phyloP scores from a whole-genome alignment of 2,113 vertebrate genomes.

The Odocoileus virginianus region DNA sequence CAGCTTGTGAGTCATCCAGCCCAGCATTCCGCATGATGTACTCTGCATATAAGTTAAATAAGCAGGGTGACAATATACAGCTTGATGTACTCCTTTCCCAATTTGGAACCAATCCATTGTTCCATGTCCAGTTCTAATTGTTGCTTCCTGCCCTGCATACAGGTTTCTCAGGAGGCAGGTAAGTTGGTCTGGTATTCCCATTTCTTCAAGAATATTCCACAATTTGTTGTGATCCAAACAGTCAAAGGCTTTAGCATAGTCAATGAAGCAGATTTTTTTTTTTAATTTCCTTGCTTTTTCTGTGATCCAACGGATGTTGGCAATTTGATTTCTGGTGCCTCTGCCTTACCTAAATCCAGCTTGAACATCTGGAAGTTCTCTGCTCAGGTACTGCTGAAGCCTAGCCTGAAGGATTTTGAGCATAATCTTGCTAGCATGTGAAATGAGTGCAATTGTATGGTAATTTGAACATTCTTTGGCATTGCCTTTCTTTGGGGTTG shows the following conservation, averaged over 20 bases:
- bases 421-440: not conserved
- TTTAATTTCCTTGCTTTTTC: not conserved
- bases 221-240: not conserved
- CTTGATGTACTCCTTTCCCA: not conserved
- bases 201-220: not conserved
- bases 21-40: not conserved
- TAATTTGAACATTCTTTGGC: not conserved
- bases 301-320: not conserved
- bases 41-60: not conserved
- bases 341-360: not conserved
- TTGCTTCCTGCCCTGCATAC: not conserved
- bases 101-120: not conserved
- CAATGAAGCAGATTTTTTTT: not conserved
- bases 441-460: not conserved
- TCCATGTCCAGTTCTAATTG: not conserved
- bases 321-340: not conserved
- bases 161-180: not conserved
- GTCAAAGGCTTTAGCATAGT: not conserved
- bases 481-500: not conserved
- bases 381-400: not conserved
- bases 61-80: not conserved
- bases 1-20: not conserved
- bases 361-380: not conserved
- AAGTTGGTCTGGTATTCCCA: not conserved
- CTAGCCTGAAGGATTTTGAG: not conserved